Percentiles rank a stretch among this genome's conserved stretches.
Evolutionary conservation across 2,797 vertebrate genomes (phyloP).

Genomic region (Galaxias olidus): DNA sequence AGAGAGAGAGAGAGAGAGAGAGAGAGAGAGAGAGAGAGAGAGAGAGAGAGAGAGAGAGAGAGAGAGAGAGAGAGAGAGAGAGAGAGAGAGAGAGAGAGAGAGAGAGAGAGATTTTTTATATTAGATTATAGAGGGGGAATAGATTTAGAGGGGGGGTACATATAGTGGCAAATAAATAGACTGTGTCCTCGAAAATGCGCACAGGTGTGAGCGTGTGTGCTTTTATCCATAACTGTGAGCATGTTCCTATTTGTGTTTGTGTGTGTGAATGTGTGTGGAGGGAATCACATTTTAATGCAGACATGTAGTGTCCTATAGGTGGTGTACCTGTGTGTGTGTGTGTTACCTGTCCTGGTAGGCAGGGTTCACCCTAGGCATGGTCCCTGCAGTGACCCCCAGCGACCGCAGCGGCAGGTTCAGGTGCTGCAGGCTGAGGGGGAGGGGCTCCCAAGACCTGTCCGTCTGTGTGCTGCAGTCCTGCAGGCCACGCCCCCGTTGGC

Average conservation of each 20-base stretch:
- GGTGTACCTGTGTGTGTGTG: constrained; percentile 4
- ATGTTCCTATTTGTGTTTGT: too few species aligned
- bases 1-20: not conserved
- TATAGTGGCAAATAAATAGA: too few species aligned
- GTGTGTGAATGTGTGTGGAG: too few species aligned
- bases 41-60: not conserved
- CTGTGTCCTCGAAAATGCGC: too few species aligned
- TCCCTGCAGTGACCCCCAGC: constrained; percentile 47
- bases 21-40: not conserved
- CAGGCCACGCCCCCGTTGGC: constrained; percentile 61
- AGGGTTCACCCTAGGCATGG: constrained; percentile 42
- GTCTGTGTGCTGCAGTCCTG: constrained; percentile 62
- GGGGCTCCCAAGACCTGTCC: constrained; percentile 70
- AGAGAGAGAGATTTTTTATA: not conserved
- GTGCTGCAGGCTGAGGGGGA: constrained; percentile 69
- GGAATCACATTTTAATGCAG: not conserved
- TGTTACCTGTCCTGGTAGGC: constrained; percentile 72
- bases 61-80: not conserved
- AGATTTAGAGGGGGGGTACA: too few species aligned
- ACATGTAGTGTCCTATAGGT: not conserved
- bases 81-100: not conserved
- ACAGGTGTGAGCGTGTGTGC: too few species aligned
- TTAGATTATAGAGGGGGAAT: too few species aligned
- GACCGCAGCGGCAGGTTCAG: constrained; percentile 64
- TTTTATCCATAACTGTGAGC: too few species aligned